Conservation (phyloP, 2,113 vertebrate species). For the Stigmatopora nigra region DNA sequence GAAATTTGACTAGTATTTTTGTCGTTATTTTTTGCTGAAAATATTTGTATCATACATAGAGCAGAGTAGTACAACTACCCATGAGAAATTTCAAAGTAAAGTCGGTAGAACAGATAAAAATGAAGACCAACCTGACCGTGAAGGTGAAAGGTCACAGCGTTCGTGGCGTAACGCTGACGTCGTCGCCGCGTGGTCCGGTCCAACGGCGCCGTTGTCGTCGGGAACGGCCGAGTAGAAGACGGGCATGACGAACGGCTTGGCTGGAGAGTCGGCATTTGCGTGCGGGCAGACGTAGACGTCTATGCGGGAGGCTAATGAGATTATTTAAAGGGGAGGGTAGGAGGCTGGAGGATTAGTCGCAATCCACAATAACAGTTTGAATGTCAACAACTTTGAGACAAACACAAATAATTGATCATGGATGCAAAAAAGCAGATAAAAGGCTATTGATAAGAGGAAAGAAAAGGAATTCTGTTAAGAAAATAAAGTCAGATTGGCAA, state of each 20-base stretch:
- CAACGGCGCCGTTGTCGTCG: not conserved
- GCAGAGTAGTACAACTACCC: not conserved
- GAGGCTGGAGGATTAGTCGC: not conserved
- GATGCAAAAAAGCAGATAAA: not conserved
- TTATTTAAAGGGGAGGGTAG: not conserved
- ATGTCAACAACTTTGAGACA: not conserved
- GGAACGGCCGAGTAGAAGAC: conserved; percentile 7
- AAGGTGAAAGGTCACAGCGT: not conserved
- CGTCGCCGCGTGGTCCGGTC: not conserved
- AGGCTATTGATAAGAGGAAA: not conserved
- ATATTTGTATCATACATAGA: not conserved
- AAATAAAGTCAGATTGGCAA: too few species aligned
- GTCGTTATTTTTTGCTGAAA: too few species aligned
- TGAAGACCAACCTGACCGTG: not conserved
- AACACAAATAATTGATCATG: not conserved
- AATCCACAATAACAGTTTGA: not conserved
- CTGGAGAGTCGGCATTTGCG: not conserved
- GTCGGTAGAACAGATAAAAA: not conserved
- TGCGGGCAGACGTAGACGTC: not conserved
- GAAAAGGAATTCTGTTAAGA: not conserved
- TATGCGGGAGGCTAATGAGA: not conserved
- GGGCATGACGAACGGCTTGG: not conserved
- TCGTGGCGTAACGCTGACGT: not conserved
- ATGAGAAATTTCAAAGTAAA: not conserved
- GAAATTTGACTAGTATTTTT: too few species aligned